Percentiles rank a stretch among this genome's conserved stretches.
phyloP scores from a whole-genome alignment of 2,113 vertebrate genomes.

The Andinoacara biseriatus region DNA sequence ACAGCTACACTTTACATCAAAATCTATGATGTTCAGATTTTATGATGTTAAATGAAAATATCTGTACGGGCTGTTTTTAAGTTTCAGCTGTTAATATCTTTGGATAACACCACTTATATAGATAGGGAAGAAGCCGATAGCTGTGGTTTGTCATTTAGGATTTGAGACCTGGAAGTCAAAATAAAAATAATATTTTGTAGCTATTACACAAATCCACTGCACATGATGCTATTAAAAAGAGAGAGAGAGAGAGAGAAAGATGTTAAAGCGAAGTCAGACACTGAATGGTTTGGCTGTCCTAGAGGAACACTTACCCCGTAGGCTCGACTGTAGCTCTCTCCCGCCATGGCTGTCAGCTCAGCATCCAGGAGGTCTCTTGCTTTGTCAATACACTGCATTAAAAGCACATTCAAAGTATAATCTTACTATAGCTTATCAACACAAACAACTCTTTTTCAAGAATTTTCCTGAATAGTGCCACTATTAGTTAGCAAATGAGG shows the following conservation, averaged over 20 bases:
- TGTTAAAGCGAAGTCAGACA: not conserved
- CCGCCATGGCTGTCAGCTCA: slow-evolving; percentile 97
- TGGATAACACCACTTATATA: slow-evolving; percentile 11
- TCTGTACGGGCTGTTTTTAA: slow-evolving; percentile 18
- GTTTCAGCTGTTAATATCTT: not conserved
- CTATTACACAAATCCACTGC: not conserved
- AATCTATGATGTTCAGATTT: not conserved
- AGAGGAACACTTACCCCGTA: slow-evolving; percentile 87
- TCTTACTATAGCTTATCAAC: not conserved
- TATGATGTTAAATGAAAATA: not conserved
- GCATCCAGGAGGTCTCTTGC: slow-evolving; percentile 96
- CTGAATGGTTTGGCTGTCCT: not conserved
- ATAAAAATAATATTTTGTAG: not conserved
- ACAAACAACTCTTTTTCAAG: not conserved
- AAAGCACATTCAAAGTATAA: not conserved
- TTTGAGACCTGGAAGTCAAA: not conserved
- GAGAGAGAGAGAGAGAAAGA: not conserved
- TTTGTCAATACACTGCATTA: slow-evolving; percentile 94
- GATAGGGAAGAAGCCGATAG: not conserved
- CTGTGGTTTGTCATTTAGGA: not conserved
- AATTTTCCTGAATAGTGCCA: not conserved
- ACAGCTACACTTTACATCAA: not conserved
- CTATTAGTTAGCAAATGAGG: not conserved
- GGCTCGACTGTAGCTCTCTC: slow-evolving; percentile 98
- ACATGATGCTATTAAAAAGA: not conserved